phyloP scores from a whole-genome alignment of 2,888 invertebrate genomes.

The Nineta flava region DNA sequence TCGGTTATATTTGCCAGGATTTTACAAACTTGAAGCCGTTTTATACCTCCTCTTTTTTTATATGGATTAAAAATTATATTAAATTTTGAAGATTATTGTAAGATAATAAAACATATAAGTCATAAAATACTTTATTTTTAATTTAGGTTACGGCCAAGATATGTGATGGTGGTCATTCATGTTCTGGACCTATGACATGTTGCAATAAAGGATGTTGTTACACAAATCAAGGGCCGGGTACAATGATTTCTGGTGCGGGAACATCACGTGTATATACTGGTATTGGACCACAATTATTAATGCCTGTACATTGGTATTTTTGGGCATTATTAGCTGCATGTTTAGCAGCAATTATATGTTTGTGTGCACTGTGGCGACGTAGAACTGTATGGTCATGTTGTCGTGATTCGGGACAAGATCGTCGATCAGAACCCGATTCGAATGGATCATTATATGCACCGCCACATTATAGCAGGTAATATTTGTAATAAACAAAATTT shows the following conservation, averaged over 20 bases:
- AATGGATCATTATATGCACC: slow-evolving; percentile 69
- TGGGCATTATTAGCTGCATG: slow-evolving; percentile 48
- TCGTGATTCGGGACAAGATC: slow-evolving; percentile 30
- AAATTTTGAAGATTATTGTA: no score
- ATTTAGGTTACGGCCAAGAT: slow-evolving; percentile 34
- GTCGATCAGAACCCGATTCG: slow-evolving; percentile 57
- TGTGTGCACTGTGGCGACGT: slow-evolving; percentile 48
- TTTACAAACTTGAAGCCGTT: no score
- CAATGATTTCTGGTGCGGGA: slow-evolving; percentile 30
- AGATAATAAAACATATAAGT: no score
- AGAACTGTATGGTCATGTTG: slow-evolving; percentile 26
- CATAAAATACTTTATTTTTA: no score
- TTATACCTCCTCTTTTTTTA: no score
- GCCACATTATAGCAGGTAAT: slow-evolving; percentile 57
- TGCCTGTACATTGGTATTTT: slow-evolving; percentile 21
- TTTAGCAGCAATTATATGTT: slow-evolving; percentile 50
- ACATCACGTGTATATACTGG: slow-evolving; percentile 5
- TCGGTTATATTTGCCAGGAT: no score
- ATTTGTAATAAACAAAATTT: not conserved
- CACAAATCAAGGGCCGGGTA: slow-evolving; percentile 32
- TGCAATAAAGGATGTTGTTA: slow-evolving; percentile 46
- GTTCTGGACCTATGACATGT: slow-evolving; percentile 60
- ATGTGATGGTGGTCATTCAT: slow-evolving; percentile 48
- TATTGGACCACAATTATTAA: slow-evolving; percentile 4
- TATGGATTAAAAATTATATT: no score